Evolutionary conservation across 2,113 vertebrate species (phyloP), one percentile per base, ranked within the genome.

Genomic region (Microcebus ravelobensis): DNA sequence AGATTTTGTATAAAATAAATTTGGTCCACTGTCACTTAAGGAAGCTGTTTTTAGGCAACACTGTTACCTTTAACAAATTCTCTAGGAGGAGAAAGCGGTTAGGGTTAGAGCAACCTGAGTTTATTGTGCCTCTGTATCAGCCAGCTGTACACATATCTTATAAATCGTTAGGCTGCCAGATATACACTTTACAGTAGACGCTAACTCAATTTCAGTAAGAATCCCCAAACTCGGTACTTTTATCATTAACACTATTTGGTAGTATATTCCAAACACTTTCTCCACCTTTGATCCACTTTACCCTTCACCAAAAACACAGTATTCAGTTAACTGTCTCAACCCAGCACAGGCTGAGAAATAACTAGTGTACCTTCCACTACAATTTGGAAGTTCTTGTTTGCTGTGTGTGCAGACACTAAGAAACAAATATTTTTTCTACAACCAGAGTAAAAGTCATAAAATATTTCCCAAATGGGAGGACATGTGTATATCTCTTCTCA

Each of bases 1-100:
- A 61, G 31, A 96, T 74, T 92, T 31, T 4, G 83, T 18, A 31
- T 81, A 50, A 93, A 50, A 74, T 94, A 45, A 97, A 36, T 27
- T 1, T 15, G 34, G 76, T 14, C 42, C 63, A 3, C 67, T 4
- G 3, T 27, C 9, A 84, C 3, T 55, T 12, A 25, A n/a, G 14
- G 74, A n/a, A n/a, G 12, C 5, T 63, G 71, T 6, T 65, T 50
- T 23, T 34, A 2, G 3, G 74, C 2, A 21, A n/a, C 18, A 7
- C 0, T 5, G 91, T 61, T 6, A 39, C 21, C 8, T 29, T 6
- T 14, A 39, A 45, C 0, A 21, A 50, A 6, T 34, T 20, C 45
- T 65, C 57, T 21, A 18, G n/a, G 23, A 31, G 12, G 59, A 42
- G 55, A 59, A 25, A 20, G 3, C n/a, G 55, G 10, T 34, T 13